A percentile compares a stretch with the other conserved stretches of the same genome.
These are phyloP conservation scores for Ischnus inquisitorius DNA, from an alignment of 2,888 invertebrate species.

Conservation along the genomic window DNA sequence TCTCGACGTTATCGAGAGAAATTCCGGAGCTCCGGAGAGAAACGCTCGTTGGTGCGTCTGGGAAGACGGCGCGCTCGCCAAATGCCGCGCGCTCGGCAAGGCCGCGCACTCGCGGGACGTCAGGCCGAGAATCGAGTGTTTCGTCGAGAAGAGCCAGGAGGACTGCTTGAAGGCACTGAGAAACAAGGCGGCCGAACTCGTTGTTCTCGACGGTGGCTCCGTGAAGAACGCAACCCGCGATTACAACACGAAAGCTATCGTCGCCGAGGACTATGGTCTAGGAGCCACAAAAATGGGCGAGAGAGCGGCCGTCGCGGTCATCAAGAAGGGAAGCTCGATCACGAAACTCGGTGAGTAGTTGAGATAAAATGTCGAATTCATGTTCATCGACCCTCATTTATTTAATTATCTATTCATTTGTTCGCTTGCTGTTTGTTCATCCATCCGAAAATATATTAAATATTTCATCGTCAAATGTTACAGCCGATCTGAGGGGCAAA, in stretches of 20 bases:
- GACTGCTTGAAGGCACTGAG: constrained; percentile 90
- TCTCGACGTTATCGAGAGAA: constrained; percentile 90
- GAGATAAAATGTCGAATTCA: not conserved
- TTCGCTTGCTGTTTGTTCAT: not conserved
- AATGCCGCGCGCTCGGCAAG: constrained; percentile 90
- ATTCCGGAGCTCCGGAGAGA: constrained; percentile 90
- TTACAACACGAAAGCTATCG: constrained; percentile 88
- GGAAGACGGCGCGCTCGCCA: constrained; percentile 89
- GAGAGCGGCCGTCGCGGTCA: constrained; percentile 88
- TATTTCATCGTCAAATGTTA: not conserved
- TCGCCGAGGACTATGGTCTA: constrained; percentile 89
- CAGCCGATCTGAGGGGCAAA: constrained; percentile 88
- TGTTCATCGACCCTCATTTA: not conserved
- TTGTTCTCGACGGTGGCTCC: constrained; percentile 89
- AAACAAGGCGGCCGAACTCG: constrained; percentile 90
- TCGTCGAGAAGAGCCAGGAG: constrained; percentile 88
- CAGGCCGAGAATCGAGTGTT: constrained; percentile 93
- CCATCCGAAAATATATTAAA: not conserved
- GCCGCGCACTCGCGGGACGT: constrained; percentile 93
- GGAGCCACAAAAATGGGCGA: constrained; percentile 87
- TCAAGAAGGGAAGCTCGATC: constrained; percentile 87
- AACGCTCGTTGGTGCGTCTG: constrained; percentile 89
- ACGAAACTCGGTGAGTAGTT: constrained; percentile 85
- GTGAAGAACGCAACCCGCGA: constrained; percentile 87
- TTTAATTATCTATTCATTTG: not conserved